Evolutionary conservation across 2,797 vertebrate genomes (phyloP), one percentile per base, ranked within the genome.

Genomic region (Melopsittacus undulatus): DNA sequence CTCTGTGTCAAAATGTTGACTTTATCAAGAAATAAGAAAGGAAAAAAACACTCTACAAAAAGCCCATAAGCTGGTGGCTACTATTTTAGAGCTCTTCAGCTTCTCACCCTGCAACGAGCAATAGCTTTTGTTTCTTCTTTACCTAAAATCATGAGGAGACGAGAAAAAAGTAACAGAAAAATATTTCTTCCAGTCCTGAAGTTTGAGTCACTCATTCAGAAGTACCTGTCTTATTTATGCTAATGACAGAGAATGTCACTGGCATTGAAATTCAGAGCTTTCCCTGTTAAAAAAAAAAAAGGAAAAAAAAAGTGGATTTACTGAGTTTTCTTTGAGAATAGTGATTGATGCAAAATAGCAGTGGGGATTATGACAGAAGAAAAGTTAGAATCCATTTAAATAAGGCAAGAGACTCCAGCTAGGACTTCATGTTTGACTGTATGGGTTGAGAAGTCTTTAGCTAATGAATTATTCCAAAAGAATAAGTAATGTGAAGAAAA

Each of bases 401-500:
- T 92, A 82, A 90, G 12, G 42, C n/a, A 64, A 62, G 84, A 92
- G 48, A 56, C 70, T 94, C 20, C 56, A 82, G 36, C 29, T 88
- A 79, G 79, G 36, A 79, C 45, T 91, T 87, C 79, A 66, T 83
- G 59, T 91, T 93, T 88, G 70, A 49, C 73, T 92, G 30, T 67
- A 79, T 43, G 43, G 11, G 30, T 81, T 94, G 56, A 83, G 93
- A 90, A 87, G 32, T 84, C 67, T 91, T 95, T 92, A 90, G 64
- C 26, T 92, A 84, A 92, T 86, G 36, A 92, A 90, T 96, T 96
- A 87, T 96, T 96, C 69, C 52, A 38, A 91, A 96, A 68, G 68
- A 66, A 90, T 20, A 74, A 83, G 66, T 86, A 76, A 21, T 80
- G 21, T 61, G 49, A 96, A 57, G 45, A 80, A 38, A 94, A 90